These are phyloP conservation scores for Bos indicus DNA, from an alignment of 2,113 vertebrate species.

Conservation along the genomic window DNA sequence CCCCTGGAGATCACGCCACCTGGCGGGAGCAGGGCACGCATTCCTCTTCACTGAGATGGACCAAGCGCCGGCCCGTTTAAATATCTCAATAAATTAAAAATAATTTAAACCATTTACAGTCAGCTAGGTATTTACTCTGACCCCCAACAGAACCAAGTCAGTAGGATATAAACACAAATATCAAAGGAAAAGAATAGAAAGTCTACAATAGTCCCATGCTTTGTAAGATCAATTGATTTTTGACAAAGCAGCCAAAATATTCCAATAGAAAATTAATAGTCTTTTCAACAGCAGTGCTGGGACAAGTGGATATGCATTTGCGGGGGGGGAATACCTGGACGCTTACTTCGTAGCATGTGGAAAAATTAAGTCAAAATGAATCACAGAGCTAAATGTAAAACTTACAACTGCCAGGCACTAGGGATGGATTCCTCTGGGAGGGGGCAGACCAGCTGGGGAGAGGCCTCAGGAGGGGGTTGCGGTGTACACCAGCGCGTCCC, in stretches of 20 bases:
- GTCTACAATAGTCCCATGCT: neutral
- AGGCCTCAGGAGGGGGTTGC: fast-evolving
- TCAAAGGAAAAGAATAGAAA: fast-evolving
- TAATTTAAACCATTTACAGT: too few relatives aligned
- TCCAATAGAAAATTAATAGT: neutral
- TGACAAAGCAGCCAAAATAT: neutral
- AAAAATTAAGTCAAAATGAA: neutral
- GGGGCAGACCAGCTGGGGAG: neutral
- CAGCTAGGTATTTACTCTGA: neutral
- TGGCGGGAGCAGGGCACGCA: fast-evolving
- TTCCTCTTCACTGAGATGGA: fast-evolving
- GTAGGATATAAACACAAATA: too few relatives aligned
- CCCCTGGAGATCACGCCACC: neutral
- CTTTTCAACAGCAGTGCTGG: neutral
- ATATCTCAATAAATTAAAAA: neutral
- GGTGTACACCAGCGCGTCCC: fast-evolving
- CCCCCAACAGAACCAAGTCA: neutral
- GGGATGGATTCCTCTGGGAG: fast-evolving
- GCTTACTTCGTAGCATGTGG: neutral
- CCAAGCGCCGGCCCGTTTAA: neutral
- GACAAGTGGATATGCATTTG: too few relatives aligned
- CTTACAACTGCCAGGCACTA: neutral
- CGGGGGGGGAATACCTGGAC: neutral
- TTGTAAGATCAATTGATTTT: neutral
- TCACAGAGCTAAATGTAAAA: neutral